Conservation (phyloP, 2,888 invertebrate species). For the Pammene fasciana region DNA sequence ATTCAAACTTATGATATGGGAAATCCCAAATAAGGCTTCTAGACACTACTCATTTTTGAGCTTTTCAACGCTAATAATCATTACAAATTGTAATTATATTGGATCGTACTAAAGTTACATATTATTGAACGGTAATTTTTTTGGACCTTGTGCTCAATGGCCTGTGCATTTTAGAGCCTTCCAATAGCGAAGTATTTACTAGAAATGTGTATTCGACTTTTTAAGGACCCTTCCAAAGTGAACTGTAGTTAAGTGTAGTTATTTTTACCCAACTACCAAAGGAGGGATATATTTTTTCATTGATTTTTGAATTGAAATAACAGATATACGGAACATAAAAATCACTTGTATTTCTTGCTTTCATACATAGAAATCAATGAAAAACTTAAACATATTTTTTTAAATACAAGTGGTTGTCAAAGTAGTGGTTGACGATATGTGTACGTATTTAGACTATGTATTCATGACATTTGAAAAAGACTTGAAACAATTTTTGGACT, state of each 20-base stretch:
- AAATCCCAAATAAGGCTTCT: no score
- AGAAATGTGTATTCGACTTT: slow-evolving; percentile 1
- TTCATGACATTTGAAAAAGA: slow-evolving; percentile 1
- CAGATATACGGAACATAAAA: not conserved
- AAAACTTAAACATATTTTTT: not conserved
- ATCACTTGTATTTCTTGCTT: not conserved
- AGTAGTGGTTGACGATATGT: slow-evolving; percentile 2
- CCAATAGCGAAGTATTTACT: slow-evolving; percentile 1
- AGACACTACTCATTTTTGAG: no score
- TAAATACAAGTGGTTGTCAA: not conserved
- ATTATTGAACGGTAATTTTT: not conserved
- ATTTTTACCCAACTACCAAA: not conserved
- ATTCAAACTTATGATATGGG: no score
- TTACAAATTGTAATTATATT: no score
- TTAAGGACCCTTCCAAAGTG: slow-evolving; percentile 39
- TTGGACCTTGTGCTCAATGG: not conserved
- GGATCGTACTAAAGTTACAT: no score
- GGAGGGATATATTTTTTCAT: not conserved
- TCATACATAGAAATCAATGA: not conserved
- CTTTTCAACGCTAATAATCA: no score
- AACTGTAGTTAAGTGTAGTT: slow-evolving; percentile 29
- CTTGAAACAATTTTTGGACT: not conserved
- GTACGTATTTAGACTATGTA: not conserved
- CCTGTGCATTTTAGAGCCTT: not conserved
- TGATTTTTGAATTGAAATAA: slow-evolving; percentile 11